Conservation (phyloP, 2,888 invertebrate genomes). For the Chrysomela aeneicollis region DNA sequence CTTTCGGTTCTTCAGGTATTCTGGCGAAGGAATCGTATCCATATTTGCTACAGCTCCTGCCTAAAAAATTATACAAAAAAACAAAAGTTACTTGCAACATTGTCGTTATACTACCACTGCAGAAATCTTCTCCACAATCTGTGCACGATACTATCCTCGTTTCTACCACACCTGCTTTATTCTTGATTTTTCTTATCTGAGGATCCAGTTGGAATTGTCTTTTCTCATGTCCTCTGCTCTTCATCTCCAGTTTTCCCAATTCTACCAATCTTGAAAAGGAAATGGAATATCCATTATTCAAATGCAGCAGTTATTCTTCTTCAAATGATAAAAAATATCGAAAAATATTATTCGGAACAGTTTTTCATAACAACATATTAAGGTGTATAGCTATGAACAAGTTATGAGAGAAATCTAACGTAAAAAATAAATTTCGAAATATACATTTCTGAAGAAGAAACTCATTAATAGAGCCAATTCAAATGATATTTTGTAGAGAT, state of each 20-base stretch:
- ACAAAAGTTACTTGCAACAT: too few species aligned
- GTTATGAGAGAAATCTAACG: too few species aligned
- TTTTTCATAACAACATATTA: too few species aligned
- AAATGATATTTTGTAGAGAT: too few species aligned
- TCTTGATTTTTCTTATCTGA: constrained; percentile 79
- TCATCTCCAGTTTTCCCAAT: constrained; percentile 79
- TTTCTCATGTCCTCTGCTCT: constrained; percentile 76
- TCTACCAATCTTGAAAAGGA: constrained; percentile 72
- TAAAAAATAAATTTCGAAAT: too few species aligned
- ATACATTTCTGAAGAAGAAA: too few species aligned
- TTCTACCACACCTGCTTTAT: constrained; percentile 83
- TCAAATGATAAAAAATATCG: background rate
- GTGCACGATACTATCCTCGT: constrained; percentile 77
- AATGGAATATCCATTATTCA: background rate
- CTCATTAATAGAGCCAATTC: too few species aligned
- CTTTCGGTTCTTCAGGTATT: constrained; percentile 54
- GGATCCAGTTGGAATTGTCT: constrained; percentile 71
- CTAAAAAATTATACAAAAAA: constrained; percentile 53
- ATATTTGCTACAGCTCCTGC: constrained; percentile 66
- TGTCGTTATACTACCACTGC: constrained; percentile 66
- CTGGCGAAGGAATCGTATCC: constrained; percentile 67
- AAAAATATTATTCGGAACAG: too few species aligned
- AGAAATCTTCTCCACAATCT: constrained; percentile 88
- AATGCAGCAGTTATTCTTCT: too few species aligned
- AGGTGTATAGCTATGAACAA: too few species aligned